phyloP scores from a whole-genome alignment of 1,140 invertebrate species.

The Ceratosolen fusciceps region DNA sequence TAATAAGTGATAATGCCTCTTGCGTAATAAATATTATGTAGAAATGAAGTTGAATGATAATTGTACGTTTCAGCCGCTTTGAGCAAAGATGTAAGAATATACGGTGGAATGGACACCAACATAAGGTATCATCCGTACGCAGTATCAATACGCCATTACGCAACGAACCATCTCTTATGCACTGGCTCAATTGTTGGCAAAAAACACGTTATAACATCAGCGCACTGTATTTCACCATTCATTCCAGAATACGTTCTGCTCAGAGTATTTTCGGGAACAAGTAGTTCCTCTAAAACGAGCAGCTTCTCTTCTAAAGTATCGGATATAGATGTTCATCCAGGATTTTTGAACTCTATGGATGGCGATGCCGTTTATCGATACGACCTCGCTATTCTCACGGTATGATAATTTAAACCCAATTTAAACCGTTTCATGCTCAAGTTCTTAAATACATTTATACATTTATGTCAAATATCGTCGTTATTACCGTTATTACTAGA shows the following conservation, averaged over 20 bases:
- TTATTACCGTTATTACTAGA: no score
- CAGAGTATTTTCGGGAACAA: neutral
- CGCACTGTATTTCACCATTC: neutral
- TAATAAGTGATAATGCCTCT: no score
- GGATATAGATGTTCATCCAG: neutral
- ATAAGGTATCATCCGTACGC: neutral
- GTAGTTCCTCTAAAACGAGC: neutral
- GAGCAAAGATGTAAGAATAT: conserved; percentile 4
- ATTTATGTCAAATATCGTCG: no score
- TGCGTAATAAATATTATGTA: no score
- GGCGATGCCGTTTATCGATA: neutral
- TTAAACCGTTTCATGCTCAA: no score
- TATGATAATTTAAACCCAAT: no score
- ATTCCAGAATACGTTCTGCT: neutral
- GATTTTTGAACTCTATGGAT: neutral
- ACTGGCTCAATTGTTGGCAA: neutral
- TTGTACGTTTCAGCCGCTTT: neutral
- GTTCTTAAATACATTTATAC: no score
- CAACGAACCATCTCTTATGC: neutral
- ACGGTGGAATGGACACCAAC: neutral
- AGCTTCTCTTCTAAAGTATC: neutral
- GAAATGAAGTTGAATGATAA: no score
- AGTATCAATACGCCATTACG: neutral
- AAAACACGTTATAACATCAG: neutral
- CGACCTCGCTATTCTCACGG: neutral